Percentiles rank a stretch among this genome's conserved stretches.
Evolutionary conservation across 2,888 invertebrate genomes (phyloP).

Genomic region (Limnephilus auricula): DNA sequence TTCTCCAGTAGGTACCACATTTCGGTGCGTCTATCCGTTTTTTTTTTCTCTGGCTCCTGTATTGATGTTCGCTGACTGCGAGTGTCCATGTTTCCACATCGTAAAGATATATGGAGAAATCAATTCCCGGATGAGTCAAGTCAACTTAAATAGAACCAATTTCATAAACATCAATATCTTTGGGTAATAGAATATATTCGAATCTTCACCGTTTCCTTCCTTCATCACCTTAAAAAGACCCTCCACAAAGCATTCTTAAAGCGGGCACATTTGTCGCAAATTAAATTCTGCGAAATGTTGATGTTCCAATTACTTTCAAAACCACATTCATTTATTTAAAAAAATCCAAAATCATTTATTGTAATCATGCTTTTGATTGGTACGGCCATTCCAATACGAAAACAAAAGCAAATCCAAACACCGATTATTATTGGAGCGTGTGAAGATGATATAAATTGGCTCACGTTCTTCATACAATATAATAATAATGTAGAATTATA

Average conservation of each 20-base stretch:
- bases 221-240: too few relatives aligned
- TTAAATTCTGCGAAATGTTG: background rate
- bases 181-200: background rate
- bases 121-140: too few relatives aligned
- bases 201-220: too few relatives aligned
- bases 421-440: conserved; percentile 2
- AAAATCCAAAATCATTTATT: background rate
- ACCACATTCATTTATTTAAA: background rate
- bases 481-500: background rate
- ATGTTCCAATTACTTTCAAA: background rate
- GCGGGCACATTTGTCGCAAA: background rate
- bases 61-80: too few relatives aligned
- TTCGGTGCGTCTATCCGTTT: too few relatives aligned
- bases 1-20: too few relatives aligned
- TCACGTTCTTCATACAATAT: conserved; percentile 18
- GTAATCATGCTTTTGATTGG: background rate
- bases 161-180: background rate
- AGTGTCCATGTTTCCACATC: too few relatives aligned
- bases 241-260: too few relatives aligned
- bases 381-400: background rate
- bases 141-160: background rate
- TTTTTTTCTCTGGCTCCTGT: too few relatives aligned
- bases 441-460: conserved; percentile 9
- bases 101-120: too few relatives aligned
- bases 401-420: background rate